These are phyloP conservation scores for Piprites chloris DNA, from an alignment of 2,113 vertebrate species.

Conservation along the genomic window DNA sequence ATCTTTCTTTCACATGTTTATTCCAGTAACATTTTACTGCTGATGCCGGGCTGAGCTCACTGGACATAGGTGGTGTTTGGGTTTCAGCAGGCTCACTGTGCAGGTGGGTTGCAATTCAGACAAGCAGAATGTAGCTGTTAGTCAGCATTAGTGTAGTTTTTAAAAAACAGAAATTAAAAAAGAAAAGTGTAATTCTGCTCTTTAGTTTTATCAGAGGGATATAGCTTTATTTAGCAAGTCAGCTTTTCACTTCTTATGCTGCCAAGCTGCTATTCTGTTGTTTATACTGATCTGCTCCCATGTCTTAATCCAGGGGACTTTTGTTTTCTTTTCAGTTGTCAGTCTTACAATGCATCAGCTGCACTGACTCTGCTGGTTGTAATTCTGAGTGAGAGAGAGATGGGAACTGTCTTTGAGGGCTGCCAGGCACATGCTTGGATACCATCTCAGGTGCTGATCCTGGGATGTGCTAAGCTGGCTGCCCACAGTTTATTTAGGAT, in stretches of 20 bases:
- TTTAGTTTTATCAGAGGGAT: background rate
- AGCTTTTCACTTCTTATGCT: background rate
- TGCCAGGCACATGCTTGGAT: background rate
- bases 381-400: background rate
- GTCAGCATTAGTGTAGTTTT: background rate
- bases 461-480: background rate
- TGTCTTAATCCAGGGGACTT: background rate
- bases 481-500: background rate
- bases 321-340: background rate
- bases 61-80: background rate
- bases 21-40: background rate
- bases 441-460: background rate
- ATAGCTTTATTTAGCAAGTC: background rate
- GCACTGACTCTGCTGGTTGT: background rate
- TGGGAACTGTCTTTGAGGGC: background rate
- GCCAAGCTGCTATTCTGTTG: background rate
- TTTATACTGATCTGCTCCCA: background rate
- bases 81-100: background rate
- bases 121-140: background rate
- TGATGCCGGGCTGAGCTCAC: background rate
- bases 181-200: background rate
- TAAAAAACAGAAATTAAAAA: background rate
- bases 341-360: background rate
- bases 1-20: background rate
- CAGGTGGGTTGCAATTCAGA: background rate